phyloP scores from a whole-genome alignment of 2,113 vertebrate species.

The Poeciliopsis turrubarensis region DNA sequence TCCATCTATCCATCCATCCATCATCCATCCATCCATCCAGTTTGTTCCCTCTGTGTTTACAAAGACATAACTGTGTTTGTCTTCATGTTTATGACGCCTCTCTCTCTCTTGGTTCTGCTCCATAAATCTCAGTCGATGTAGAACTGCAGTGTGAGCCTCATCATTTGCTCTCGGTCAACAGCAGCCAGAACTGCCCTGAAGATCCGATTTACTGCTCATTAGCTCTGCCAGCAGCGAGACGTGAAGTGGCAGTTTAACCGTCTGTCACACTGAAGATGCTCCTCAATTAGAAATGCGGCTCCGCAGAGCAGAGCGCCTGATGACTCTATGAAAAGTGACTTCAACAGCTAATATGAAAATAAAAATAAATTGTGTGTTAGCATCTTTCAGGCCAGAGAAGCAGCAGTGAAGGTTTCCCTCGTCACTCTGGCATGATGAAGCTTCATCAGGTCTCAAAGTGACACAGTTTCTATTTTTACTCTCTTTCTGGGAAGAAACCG shows the following conservation, averaged over 20 bases:
- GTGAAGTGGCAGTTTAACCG: slow-evolving; percentile 1
- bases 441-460: slow-evolving; percentile 1
- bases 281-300: background rate
- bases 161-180: background rate
- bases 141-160: too few species aligned
- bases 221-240: background rate
- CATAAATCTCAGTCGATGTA: background rate
- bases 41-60: background rate
- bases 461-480: slow-evolving; percentile 37
- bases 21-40: too few species aligned
- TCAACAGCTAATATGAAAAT: background rate
- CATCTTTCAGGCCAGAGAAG: background rate
- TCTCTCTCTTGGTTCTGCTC: background rate
- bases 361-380: background rate
- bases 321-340: background rate
- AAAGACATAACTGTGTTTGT: background rate
- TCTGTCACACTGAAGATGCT: background rate
- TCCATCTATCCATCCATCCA: too few species aligned
- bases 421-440: background rate
- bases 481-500: slow-evolving; percentile 18
- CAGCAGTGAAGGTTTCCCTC: slow-evolving; percentile 25
- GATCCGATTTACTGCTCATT: background rate
- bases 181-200: background rate
- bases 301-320: background rate
- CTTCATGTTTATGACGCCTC: background rate